A percentile compares a stretch with the other conserved stretches of the same genome.
These are phyloP conservation scores for Tachyglossus aculeatus DNA, from an alignment of 2,797 vertebrate genomes.

Conservation along the genomic window DNA sequence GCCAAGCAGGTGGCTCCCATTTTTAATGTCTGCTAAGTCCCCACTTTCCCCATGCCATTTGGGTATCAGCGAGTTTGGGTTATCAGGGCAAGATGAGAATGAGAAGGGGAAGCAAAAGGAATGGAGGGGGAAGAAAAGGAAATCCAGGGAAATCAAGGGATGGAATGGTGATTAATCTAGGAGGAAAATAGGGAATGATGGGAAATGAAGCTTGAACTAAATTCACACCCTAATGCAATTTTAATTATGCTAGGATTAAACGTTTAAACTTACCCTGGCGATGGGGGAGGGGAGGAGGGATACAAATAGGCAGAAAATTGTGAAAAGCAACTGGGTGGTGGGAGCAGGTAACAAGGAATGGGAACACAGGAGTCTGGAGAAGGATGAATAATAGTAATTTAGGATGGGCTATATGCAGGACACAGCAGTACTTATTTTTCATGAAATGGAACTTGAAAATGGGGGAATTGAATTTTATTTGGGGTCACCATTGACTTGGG, in stretches of 20 bases:
- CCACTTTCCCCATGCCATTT: too few relatives aligned
- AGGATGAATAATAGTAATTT: not conserved
- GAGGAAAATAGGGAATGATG: not conserved
- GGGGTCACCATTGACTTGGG: accelerated
- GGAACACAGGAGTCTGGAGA: not conserved
- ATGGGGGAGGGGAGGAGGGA: not conserved
- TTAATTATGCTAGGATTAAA: not conserved
- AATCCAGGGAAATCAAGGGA: not conserved
- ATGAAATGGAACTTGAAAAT: not conserved
- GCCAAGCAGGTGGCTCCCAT: too few relatives aligned
- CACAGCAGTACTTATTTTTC: not conserved
- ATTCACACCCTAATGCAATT: not conserved
- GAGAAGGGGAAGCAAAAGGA: not conserved
- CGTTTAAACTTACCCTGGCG: not conserved
- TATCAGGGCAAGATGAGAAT: too few relatives aligned
- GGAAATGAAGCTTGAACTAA: not conserved
- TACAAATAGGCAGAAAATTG: not conserved
- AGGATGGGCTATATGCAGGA: not conserved
- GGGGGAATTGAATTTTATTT: not conserved
- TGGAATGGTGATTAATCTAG: constrained; percentile 4
- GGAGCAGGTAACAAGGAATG: not conserved
- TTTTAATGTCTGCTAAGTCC: too few relatives aligned
- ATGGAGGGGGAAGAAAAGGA: not conserved
- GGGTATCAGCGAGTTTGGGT: too few relatives aligned
- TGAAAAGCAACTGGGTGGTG: not conserved